Percentiles rank a stretch among this genome's conserved stretches.
Conservation (phyloP, 2,797 vertebrate species). For the Arremon aurantiirostris region DNA sequence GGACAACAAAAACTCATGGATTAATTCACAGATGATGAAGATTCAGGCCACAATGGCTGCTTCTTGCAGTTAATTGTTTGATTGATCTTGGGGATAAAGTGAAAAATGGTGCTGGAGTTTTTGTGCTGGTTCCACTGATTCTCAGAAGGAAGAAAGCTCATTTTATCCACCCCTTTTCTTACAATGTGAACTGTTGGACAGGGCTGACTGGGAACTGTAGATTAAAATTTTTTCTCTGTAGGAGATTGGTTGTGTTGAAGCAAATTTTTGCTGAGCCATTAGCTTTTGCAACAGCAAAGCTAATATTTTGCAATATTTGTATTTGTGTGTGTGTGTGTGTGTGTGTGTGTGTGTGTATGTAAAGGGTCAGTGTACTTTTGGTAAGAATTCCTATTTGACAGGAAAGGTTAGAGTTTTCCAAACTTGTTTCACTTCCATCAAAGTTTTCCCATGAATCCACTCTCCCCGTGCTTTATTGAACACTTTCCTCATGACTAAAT, state of each 20-base stretch:
- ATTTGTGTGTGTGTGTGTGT: neutral
- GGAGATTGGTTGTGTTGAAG: neutral
- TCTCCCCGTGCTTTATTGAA: neutral
- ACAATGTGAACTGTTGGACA: neutral
- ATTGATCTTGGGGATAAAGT: neutral
- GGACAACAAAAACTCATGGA: neutral
- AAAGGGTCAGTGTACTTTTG: neutral
- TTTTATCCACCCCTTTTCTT: neutral
- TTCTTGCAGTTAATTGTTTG: neutral
- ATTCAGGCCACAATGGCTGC: neutral
- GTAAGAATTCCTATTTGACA: neutral
- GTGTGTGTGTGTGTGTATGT: neutral
- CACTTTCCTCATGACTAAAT: neutral
- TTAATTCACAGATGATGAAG: neutral
- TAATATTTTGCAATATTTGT: neutral
- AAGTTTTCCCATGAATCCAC: neutral
- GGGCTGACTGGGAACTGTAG: neutral
- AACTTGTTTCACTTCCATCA: neutral
- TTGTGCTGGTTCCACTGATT: neutral
- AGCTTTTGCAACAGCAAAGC: neutral
- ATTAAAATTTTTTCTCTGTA: neutral
- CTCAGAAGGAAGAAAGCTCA: neutral
- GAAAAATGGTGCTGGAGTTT: neutral
- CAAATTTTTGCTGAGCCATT: neutral
- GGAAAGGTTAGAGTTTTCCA: neutral